A percentile compares a stretch with the other conserved stretches of the same genome.
Evolutionary conservation across 1,140 invertebrate genomes (phyloP).

Genomic region (Drosophila sp.): DNA sequence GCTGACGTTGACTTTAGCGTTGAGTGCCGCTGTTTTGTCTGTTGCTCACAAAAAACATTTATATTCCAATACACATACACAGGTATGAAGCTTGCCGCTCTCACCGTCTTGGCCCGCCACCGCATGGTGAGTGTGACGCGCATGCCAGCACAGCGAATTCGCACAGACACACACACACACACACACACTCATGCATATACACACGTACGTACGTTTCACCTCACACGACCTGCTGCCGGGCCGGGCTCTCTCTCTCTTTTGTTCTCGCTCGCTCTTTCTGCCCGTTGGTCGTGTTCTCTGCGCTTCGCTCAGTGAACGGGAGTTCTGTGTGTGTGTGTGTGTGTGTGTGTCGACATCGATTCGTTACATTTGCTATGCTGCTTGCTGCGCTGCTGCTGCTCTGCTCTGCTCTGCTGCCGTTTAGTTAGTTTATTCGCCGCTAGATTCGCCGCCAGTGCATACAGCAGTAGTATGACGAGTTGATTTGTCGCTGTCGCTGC

Average conservation of each 20-base stretch:
- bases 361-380: constrained; percentile 9
- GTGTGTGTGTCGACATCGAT: constrained; percentile 9
- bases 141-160: constrained; percentile 61
- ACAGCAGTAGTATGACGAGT: constrained; percentile 28
- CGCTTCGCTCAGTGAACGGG: not conserved
- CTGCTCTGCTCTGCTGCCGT: constrained; percentile 10
- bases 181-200: constrained; percentile 9
- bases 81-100: constrained; percentile 10
- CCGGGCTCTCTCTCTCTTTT: constrained; percentile 12
- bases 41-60: constrained; percentile 38
- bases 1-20: not conserved
- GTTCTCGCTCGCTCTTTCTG: constrained; percentile 9
- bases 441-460: constrained; percentile 15
- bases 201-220: constrained; percentile 53
- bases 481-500: constrained; percentile 29
- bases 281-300: constrained; percentile 19
- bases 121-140: constrained; percentile 52
- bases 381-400: constrained; percentile 9
- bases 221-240: constrained; percentile 59
- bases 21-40: constrained; percentile 44
- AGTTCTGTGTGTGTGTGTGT: not conserved
- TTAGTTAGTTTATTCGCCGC: constrained; percentile 17
- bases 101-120: constrained; percentile 10
- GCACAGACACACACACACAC: constrained; percentile 36
- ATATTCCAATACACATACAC: constrained; percentile 19